These are phyloP conservation scores for Paratilapia polleni DNA, from an alignment of 2,113 vertebrate species.

Conservation along the genomic window DNA sequence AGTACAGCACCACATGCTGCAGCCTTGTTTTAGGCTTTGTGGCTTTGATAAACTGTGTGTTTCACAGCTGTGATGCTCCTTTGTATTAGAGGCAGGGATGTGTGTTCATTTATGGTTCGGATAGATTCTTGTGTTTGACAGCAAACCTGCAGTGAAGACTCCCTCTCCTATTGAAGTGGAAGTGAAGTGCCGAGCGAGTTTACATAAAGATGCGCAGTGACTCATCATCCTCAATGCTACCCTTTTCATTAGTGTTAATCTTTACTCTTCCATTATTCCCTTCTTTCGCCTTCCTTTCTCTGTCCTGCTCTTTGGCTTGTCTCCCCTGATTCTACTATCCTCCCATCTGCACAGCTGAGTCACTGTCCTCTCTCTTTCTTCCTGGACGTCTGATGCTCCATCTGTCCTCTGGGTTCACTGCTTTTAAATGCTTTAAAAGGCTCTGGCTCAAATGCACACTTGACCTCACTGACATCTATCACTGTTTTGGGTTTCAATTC, in stretches of 20 bases:
- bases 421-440: constrained; percentile 51
- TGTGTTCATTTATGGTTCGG: background rate
- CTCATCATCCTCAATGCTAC: constrained; percentile 23
- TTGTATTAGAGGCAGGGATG: background rate
- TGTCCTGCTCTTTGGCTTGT: background rate
- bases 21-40: background rate
- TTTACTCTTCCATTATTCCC: background rate
- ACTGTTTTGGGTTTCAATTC: constrained; percentile 3
- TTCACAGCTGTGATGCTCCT: background rate
- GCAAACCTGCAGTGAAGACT: background rate
- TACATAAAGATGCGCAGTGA: constrained; percentile 25
- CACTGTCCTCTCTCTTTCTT: constrained; percentile 7
- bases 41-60: background rate
- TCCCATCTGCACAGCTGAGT: constrained; percentile 43
- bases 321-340: background rate
- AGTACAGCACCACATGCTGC: background rate
- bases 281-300: background rate
- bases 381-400: constrained; percentile 5
- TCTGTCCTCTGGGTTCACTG: constrained; percentile 12
- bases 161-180: background rate
- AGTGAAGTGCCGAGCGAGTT: background rate
- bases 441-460: constrained; percentile 26
- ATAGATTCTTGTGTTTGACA: background rate
- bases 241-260: constrained; percentile 27
- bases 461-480: constrained; percentile 15